phyloP scores from a whole-genome alignment of 1,140 invertebrate genomes.

The Holotrichia oblita region DNA sequence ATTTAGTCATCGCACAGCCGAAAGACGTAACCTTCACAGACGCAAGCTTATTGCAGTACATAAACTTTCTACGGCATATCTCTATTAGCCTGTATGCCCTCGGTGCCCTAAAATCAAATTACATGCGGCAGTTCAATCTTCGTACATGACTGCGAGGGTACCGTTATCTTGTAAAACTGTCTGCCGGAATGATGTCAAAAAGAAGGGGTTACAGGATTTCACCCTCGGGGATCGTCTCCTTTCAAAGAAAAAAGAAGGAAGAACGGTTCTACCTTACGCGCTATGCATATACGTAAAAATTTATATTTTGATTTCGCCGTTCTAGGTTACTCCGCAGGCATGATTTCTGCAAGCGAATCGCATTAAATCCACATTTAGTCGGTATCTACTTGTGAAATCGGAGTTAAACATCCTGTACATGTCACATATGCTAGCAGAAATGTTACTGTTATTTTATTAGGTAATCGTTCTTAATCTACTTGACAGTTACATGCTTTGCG shows the following conservation, averaged over 20 bases:
- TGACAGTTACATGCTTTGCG: too few relatives aligned
- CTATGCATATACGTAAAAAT: not conserved
- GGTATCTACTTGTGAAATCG: too few relatives aligned
- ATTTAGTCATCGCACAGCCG: constrained; percentile 16
- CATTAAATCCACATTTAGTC: not conserved
- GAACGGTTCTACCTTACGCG: not conserved
- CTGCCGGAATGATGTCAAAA: constrained; percentile 31
- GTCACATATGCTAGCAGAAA: too few relatives aligned
- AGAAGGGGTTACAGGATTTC: constrained; percentile 25
- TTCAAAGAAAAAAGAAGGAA: not conserved
- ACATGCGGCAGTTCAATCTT: constrained; percentile 36
- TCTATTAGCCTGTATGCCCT: constrained; percentile 29
- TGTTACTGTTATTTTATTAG: too few relatives aligned
- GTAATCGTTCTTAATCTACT: too few relatives aligned
- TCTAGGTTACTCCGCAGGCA: not conserved
- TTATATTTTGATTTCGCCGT: not conserved
- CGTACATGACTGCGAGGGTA: constrained; percentile 29
- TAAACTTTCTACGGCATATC: constrained; percentile 35
- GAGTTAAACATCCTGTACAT: too few relatives aligned
- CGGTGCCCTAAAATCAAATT: constrained; percentile 34
- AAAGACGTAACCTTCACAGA: constrained; percentile 4
- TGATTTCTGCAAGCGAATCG: not conserved
- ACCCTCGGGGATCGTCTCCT: constrained; percentile 8
- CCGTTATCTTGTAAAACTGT: constrained; percentile 36
- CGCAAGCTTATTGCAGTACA: constrained; percentile 30